phyloP scores from a whole-genome alignment of 2,888 invertebrate genomes.

The Allophyes oxyacanthae region DNA sequence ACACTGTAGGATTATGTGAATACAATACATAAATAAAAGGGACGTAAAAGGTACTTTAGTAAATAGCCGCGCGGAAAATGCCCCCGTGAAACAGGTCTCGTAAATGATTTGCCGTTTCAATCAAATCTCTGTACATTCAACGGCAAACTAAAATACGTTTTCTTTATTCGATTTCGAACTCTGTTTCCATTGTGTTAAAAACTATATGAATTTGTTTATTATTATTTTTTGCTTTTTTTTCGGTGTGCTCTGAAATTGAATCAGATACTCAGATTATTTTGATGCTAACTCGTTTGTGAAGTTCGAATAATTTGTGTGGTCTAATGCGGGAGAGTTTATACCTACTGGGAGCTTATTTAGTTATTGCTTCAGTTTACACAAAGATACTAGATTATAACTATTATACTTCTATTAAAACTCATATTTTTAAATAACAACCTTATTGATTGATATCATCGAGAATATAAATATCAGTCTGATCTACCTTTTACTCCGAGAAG shows the following conservation, averaged over 20 bases:
- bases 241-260: conserved; percentile 33
- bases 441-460: no score
- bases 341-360: background rate
- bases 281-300: conserved; percentile 42
- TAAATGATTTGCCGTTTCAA: conserved; percentile 65
- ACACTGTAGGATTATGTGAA: conserved; percentile 47
- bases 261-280: conserved; percentile 40
- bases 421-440: no score
- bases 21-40: conserved; percentile 58
- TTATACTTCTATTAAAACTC: no score
- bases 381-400: no score
- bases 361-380: background rate
- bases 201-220: conserved; percentile 25
- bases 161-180: conserved; percentile 52
- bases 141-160: conserved; percentile 50
- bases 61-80: conserved; percentile 61
- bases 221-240: conserved; percentile 9
- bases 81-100: conserved; percentile 56
- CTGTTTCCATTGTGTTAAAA: conserved; percentile 49
- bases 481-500: no score
- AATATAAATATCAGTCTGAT: no score
- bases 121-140: conserved; percentile 59
- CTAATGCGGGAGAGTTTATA: conserved; percentile 11
- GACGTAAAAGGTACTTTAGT: conserved; percentile 55
- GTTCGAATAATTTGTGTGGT: conserved; percentile 37